These are phyloP conservation scores for Aphis craccivora DNA, from an alignment of 1,140 invertebrate genomes.

Conservation along the genomic window DNA sequence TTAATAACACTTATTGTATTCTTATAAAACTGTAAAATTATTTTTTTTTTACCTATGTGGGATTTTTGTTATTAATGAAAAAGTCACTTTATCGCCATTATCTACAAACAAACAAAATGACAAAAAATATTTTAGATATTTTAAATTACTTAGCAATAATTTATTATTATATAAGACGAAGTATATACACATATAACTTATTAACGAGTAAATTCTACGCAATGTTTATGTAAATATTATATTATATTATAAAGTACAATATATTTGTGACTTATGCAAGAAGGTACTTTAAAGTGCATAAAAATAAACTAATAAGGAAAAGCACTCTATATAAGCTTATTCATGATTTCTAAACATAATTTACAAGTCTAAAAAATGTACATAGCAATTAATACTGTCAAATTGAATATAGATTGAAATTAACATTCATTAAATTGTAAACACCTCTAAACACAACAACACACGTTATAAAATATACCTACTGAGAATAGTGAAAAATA, in stretches of 20 bases:
- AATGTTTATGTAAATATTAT: too few species aligned
- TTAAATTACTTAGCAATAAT: background rate
- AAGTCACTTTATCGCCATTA: slow-evolving; percentile 15
- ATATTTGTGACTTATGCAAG: background rate
- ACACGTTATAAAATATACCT: background rate
- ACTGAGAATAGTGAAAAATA: background rate
- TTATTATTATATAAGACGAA: background rate
- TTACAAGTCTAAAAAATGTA: background rate
- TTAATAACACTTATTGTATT: background rate
- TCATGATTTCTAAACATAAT: background rate
- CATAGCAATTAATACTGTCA: background rate
- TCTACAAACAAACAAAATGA: slow-evolving; percentile 12
- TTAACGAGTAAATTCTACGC: background rate
- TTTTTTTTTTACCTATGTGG: slow-evolving; percentile 32
- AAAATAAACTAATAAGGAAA: background rate
- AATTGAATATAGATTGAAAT: background rate
- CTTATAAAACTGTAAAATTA: background rate
- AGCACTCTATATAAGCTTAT: background rate
- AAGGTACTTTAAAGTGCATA: background rate
- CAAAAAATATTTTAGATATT: background rate
- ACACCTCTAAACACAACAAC: background rate
- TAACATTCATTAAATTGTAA: background rate
- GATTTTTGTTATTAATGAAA: slow-evolving; percentile 15
- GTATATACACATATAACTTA: background rate
- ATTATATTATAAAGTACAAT: too few species aligned